These are phyloP conservation scores for Arothron firmamentum DNA, from an alignment of 2,113 vertebrate species.

Conservation along the genomic window DNA sequence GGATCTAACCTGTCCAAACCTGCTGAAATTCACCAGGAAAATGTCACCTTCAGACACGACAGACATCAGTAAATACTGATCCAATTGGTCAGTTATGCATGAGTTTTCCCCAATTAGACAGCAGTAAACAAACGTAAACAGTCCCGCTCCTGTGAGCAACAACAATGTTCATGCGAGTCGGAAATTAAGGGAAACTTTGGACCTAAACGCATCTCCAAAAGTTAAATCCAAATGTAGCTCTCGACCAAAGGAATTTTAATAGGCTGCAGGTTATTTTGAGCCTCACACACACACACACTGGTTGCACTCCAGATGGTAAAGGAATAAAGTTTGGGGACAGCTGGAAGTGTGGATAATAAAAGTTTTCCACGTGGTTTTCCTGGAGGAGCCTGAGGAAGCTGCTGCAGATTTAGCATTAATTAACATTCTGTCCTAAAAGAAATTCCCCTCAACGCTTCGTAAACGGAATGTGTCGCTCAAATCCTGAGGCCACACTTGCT, in stretches of 20 bases:
- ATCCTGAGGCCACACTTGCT: conserved; percentile 1
- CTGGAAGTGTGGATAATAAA: conserved; percentile 33
- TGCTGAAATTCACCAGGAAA: too few species aligned
- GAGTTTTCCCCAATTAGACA: conserved; percentile 23
- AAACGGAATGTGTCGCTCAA: background rate
- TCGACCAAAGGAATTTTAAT: conserved; percentile 6
- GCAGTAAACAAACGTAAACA: conserved; percentile 26
- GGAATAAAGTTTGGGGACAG: conserved; percentile 42
- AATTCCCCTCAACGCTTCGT: background rate
- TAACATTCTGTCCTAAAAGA: conserved; percentile 25
- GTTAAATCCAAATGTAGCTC: background rate
- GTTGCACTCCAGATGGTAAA: conserved; percentile 42
- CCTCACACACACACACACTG: conserved; percentile 25
- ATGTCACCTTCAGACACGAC: background rate
- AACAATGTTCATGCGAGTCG: background rate
- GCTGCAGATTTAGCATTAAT: conserved; percentile 31
- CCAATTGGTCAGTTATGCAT: conserved; percentile 29
- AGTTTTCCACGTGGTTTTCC: conserved; percentile 32
- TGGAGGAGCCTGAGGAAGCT: conserved; percentile 27
- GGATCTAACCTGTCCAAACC: too few species aligned
- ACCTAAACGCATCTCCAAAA: background rate
- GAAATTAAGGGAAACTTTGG: background rate
- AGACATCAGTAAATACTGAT: conserved; percentile 14
- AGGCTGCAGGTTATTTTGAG: conserved; percentile 43
- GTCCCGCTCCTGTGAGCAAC: conserved; percentile 5